Percentiles rank a stretch among this genome's conserved stretches.
These are phyloP conservation scores for Phalanger gymnotis DNA, from an alignment of 2,797 vertebrate species.

Conservation along the genomic window DNA sequence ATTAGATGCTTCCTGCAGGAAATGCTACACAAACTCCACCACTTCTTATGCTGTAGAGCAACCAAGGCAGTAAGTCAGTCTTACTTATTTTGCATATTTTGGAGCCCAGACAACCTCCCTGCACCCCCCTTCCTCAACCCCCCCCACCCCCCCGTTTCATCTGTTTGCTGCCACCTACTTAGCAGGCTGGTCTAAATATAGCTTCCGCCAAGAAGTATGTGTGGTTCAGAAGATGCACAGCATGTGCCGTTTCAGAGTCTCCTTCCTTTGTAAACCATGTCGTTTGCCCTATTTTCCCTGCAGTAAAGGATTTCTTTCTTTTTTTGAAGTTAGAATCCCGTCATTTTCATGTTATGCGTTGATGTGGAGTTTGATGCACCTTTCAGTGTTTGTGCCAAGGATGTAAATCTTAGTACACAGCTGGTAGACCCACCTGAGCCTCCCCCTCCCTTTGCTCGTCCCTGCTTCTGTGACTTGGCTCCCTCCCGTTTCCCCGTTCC, in stretches of 20 bases:
- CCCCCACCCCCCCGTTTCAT: not conserved
- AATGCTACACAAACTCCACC: not conserved
- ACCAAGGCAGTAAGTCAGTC: not conserved
- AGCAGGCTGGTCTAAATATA: not conserved
- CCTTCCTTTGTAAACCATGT: not conserved
- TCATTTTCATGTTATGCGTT: not conserved
- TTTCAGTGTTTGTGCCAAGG: not conserved
- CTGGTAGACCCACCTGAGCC: not conserved
- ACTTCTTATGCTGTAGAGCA: not conserved
- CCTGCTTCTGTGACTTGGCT: not conserved
- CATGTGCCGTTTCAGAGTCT: not conserved
- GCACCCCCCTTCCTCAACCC: not conserved
- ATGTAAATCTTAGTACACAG: not conserved
- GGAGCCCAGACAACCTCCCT: not conserved
- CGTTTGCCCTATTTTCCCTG: not conserved
- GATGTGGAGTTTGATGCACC: not conserved
- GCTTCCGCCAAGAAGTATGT: not conserved
- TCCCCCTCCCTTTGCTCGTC: not conserved
- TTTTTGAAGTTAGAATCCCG: not conserved
- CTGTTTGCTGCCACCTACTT: not conserved
- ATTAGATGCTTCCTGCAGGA: not conserved
- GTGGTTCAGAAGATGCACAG: conserved; percentile 7
- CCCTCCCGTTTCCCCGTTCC: not conserved
- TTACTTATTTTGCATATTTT: not conserved
- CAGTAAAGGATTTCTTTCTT: not conserved